phyloP scores from a whole-genome alignment of 2,888 invertebrate species.

The Dasysyrphus tricinctus region DNA sequence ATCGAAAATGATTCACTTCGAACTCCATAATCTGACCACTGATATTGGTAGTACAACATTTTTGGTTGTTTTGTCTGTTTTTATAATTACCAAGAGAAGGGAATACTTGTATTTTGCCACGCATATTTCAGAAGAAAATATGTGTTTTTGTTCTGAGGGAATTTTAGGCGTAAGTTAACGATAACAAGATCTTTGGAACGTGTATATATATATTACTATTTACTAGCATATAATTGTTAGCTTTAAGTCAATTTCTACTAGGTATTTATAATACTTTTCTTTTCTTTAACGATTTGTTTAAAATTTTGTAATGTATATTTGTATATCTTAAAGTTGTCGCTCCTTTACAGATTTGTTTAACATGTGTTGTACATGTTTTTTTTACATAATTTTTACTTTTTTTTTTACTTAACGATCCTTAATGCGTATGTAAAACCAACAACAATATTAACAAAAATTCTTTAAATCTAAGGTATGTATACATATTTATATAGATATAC shows the following conservation, averaged over 20 bases:
- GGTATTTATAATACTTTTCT: constrained; percentile 22
- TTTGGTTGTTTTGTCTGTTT: not conserved
- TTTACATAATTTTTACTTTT: not conserved
- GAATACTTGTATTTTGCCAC: not conserved
- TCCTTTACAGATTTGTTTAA: constrained; percentile 23
- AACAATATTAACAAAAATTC: constrained; percentile 68
- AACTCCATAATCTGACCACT: not conserved
- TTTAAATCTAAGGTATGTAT: constrained; percentile 50
- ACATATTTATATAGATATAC: constrained; percentile 32
- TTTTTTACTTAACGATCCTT: constrained; percentile 34
- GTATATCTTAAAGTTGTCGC: constrained; percentile 56
- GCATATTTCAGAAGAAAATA: not conserved
- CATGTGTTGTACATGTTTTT: not conserved
- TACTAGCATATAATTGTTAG: constrained; percentile 12
- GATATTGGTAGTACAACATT: not conserved
- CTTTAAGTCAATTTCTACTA: constrained; percentile 41
- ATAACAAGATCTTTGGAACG: constrained; percentile 38
- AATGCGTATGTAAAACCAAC: constrained; percentile 62
- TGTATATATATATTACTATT: constrained; percentile 18
- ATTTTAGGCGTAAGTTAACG: constrained; percentile 37
- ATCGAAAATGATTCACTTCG: not conserved
- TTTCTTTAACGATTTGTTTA: not conserved
- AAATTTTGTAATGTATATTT: constrained; percentile 48
- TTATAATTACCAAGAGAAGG: not conserved
- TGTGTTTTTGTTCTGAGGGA: not conserved